These are phyloP conservation scores for Candidula unifasciata DNA, from an alignment of 2,888 invertebrate genomes.

Conservation along the genomic window DNA sequence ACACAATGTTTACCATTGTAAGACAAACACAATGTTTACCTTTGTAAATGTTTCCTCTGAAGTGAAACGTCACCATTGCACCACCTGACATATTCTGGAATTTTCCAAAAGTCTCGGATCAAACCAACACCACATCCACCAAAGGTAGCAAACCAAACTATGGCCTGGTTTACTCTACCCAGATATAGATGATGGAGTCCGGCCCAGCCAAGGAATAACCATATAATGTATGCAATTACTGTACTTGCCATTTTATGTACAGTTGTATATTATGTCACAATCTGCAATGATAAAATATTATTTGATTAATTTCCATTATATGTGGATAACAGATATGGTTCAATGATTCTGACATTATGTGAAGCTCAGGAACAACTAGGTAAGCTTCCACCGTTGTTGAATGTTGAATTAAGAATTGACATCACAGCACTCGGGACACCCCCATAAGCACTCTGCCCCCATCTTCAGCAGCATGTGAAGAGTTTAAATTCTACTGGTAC, in stretches of 20 bases:
- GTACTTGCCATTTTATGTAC: conserved; percentile 75
- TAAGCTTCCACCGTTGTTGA: too few relatives aligned
- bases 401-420: too few relatives aligned
- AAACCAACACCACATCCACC: conserved; percentile 90
- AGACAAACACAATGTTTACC: conserved; percentile 57
- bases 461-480: too few relatives aligned
- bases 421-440: too few relatives aligned
- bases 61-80: conserved; percentile 68
- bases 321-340: not conserved
- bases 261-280: not conserved
- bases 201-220: conserved; percentile 91
- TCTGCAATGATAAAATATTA: not conserved
- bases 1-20: not conserved
- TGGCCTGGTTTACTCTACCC: conserved; percentile 91
- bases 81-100: conserved; percentile 90
- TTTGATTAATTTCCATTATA: not conserved
- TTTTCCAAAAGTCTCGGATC: conserved; percentile 89
- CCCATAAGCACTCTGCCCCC: too few relatives aligned
- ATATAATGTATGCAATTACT: conserved; percentile 87
- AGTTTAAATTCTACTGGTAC: too few relatives aligned
- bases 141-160: conserved; percentile 91
- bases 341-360: not conserved
- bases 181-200: conserved; percentile 95
- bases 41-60: not conserved
- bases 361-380: too few relatives aligned